Base-by-base conservation (phyloP, 2,797 vertebrate genomes). In the Rhinophrynus dorsalis region DNA sequence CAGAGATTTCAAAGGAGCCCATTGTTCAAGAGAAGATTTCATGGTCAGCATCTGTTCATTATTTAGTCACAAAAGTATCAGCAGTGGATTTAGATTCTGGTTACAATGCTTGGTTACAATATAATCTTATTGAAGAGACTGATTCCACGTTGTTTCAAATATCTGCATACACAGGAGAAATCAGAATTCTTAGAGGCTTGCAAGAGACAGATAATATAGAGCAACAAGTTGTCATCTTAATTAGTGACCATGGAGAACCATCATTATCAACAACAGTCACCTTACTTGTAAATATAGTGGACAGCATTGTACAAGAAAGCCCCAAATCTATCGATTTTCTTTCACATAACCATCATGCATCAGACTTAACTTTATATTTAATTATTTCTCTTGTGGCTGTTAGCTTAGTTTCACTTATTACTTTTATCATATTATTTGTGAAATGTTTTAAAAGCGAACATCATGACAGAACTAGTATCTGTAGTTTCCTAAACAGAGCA, bases 231-330 rank as follows among this genome's bases (percentile, higher is more conserved):
- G 20, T 68, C 7, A 48, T 58, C n/a, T 67, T 42, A 37, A 29
- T 68, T 30, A 59, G 54, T 48, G 65, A 67, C 32, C 54, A 68
- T 23, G 65, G 65, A 15, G 15, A 50, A 20, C 65, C 54, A 1
- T 15, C 65, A n/a, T n/a, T 68, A 37, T 37, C 65, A 27, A 38
- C 54, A 7, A 58, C 54, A 37, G 65, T 58, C 40, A 58, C 93
- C 77, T n/a, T n/a, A n/a, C n/a, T n/a, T n/a, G n/a, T n/a, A n/a
- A n/a, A n/a, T n/a, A n/a, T n/a, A n/a, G n/a, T n/a, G n/a, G n/a
- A n/a, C n/a, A n/a, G n/a, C n/a, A n/a, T n/a, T n/a, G n/a, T n/a
- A n/a, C n/a, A n/a, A n/a, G n/a, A n/a, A n/a, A n/a, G n/a, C n/a
- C n/a, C n/a, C n/a, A n/a, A n/a, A n/a, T n/a, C n/a, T n/a, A n/a